Evolutionary conservation across 2,113 vertebrate genomes (phyloP).

Genomic region (Nyctereutes procyonoides): DNA sequence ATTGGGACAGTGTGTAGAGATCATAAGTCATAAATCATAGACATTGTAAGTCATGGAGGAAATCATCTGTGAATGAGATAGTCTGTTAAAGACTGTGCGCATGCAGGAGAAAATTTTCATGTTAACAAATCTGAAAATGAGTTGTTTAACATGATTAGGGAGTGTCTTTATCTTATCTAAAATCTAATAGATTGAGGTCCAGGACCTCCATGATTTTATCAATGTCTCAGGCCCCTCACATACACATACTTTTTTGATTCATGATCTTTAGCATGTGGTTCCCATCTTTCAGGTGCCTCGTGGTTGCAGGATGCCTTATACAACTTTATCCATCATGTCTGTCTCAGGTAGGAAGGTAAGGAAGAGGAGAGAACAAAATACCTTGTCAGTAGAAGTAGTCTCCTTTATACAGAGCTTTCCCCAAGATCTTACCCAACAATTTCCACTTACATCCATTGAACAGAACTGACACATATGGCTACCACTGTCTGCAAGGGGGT

Average conservation of each 20-base stretch:
- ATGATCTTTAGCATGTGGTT: not conserved
- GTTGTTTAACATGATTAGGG: constrained; percentile 31
- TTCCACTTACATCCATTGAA: not conserved
- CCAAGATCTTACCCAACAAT: not conserved
- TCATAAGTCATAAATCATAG: not conserved
- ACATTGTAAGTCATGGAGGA: not conserved
- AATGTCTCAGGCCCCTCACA: not conserved
- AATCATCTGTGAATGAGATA: not conserved
- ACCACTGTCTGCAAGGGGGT: not conserved
- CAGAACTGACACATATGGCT: not conserved
- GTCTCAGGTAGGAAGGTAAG: constrained; percentile 24
- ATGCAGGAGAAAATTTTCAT: not conserved
- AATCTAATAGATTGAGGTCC: not conserved
- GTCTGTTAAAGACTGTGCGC: not conserved
- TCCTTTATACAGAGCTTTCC: not conserved
- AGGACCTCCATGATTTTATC: constrained; percentile 22
- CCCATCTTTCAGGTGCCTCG: not conserved
- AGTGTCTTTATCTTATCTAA: constrained; percentile 15
- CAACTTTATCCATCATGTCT: not conserved
- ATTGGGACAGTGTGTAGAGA: not conserved
- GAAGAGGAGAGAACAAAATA: constrained; percentile 33
- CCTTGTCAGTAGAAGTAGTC: not conserved
- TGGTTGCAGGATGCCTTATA: not conserved
- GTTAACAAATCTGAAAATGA: constrained; percentile 54
- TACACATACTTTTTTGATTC: not conserved